Percentiles rank a stretch among this genome's conserved stretches.
phyloP scores from a whole-genome alignment of 2,113 vertebrate species.

The Calyptommatus sinebrachiatus region DNA sequence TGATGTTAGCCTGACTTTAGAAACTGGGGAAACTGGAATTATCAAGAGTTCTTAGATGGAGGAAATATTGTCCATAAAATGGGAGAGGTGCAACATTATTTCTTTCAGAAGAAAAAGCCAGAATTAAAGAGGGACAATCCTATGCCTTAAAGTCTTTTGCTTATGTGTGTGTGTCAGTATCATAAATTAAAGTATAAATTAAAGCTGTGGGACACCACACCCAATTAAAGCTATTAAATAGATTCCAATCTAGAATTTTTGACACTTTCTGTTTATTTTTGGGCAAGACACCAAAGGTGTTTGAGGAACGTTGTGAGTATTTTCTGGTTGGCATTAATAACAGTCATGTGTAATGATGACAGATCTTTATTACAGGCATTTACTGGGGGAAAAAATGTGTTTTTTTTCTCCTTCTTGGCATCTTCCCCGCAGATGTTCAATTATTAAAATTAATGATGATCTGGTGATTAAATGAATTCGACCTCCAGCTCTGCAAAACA shows the following conservation, averaged over 20 bases:
- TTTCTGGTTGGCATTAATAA: conserved; percentile 32
- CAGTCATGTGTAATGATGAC: conserved; percentile 34
- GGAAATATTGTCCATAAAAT: neutral
- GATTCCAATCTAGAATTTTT: conserved; percentile 24
- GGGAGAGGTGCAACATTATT: neutral
- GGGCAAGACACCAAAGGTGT: conserved; percentile 13
- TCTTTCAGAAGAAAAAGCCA: neutral
- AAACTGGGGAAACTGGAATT: neutral
- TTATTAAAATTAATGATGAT: conserved; percentile 15
- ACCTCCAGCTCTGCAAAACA: neutral
- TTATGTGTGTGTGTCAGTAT: neutral
- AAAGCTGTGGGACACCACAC: conserved; percentile 24
- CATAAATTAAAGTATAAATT: conserved; percentile 39
- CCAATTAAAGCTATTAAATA: conserved; percentile 19
- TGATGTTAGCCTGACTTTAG: neutral
- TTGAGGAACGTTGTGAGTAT: conserved; percentile 31
- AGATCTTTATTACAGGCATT: conserved; percentile 50
- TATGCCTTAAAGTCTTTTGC: conserved; percentile 13
- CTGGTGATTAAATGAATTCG: neutral
- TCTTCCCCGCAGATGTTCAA: conserved; percentile 28
- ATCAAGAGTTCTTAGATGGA: neutral
- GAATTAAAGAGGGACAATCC: conserved; percentile 28
- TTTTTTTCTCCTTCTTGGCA: conserved; percentile 14
- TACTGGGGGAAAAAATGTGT: neutral
- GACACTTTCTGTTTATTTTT: conserved; percentile 4